Evolutionary conservation across 2,888 invertebrate species (phyloP).

Genomic region (Adela reaumurella): DNA sequence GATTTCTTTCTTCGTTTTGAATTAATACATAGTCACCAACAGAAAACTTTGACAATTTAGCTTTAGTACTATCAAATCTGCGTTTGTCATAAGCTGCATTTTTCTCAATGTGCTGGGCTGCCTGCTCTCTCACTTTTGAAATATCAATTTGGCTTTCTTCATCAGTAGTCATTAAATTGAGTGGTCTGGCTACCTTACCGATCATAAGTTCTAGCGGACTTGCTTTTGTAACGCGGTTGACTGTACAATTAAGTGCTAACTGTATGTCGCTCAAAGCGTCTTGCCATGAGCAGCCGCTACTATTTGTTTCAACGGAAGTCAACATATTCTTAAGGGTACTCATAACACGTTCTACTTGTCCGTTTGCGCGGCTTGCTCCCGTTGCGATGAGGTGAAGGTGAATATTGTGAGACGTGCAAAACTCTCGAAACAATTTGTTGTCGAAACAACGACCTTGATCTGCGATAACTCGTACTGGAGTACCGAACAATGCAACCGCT

Average conservation of each 20-base stretch:
- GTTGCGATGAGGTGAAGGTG: slow-evolving; percentile 16
- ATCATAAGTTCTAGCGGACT: slow-evolving; percentile 4
- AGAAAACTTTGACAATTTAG: neutral
- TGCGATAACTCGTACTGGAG: slow-evolving; percentile 12
- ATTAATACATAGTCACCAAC: neutral
- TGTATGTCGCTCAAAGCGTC: slow-evolving; percentile 14
- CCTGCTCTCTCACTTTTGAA: neutral
- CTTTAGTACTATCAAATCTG: neutral
- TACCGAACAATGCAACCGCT: slow-evolving; percentile 11
- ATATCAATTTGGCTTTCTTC: neutral
- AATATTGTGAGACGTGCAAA: slow-evolving; percentile 12
- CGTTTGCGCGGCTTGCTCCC: slow-evolving; percentile 14
- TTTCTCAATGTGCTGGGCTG: neutral
- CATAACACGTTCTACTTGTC: slow-evolving; percentile 14
- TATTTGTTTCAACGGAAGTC: slow-evolving; percentile 10
- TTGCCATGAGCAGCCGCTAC: slow-evolving; percentile 11
- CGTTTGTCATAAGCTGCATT: neutral
- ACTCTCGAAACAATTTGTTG: slow-evolving; percentile 12
- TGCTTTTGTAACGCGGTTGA: neutral
- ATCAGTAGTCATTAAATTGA: neutral
- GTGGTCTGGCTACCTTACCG: slow-evolving; percentile 3
- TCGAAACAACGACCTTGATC: slow-evolving; percentile 10
- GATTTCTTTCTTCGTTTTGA: slow-evolving; percentile 1
- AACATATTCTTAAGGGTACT: slow-evolving; percentile 12
- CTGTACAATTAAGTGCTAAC: slow-evolving; percentile 2